Evolutionary conservation across 1,140 invertebrate species (phyloP).

Genomic region (Tigriopus japonicus): DNA sequence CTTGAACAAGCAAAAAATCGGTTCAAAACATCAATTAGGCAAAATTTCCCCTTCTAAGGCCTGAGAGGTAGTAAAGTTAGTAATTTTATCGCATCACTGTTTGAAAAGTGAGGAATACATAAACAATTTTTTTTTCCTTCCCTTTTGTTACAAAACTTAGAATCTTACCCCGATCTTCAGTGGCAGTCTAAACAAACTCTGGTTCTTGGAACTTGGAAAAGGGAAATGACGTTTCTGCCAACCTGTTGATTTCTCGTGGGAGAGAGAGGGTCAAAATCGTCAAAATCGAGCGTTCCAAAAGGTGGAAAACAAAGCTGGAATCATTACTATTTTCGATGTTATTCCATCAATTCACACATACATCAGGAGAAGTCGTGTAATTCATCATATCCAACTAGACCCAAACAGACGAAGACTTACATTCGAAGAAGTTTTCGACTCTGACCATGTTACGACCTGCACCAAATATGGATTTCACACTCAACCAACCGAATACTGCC

Average conservation of each 20-base stretch:
- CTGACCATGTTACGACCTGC: too few relatives aligned
- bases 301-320: not conserved
- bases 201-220: not conserved
- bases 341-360: not conserved
- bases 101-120: not conserved
- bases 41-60: too few relatives aligned
- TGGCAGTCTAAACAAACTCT: not conserved
- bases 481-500: too few relatives aligned
- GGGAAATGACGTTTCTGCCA: not conserved
- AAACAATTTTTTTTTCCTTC: not conserved
- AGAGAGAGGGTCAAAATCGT: not conserved
- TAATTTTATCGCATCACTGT: not conserved
- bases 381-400: too few relatives aligned
- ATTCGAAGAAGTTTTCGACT: too few relatives aligned
- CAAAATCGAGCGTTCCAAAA: not conserved
- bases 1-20: not conserved
- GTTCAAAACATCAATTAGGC: not conserved
- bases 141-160: not conserved
- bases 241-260: not conserved
- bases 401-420: too few relatives aligned
- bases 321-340: not conserved
- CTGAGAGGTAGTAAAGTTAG: not conserved
- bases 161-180: not conserved
- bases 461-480: too few relatives aligned
- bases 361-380: too few relatives aligned